Percentiles rank a stretch among this genome's conserved stretches.
phyloP scores from a whole-genome alignment of 2,888 invertebrate species.

The Tipula helvola region DNA sequence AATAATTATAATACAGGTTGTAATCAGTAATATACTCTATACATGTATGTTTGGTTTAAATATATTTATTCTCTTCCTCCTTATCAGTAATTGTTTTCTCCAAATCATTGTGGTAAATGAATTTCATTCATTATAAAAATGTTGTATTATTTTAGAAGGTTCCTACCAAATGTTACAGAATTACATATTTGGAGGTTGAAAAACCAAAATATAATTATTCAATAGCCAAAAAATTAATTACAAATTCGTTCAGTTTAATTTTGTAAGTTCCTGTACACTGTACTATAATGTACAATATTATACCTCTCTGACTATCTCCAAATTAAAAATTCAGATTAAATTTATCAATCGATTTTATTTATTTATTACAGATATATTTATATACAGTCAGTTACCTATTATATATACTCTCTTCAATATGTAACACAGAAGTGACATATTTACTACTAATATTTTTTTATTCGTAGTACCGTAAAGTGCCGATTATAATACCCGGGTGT shows the following conservation, averaged over 20 bases:
- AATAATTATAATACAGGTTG: background rate
- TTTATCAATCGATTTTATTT: conserved; percentile 4
- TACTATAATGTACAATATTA: background rate
- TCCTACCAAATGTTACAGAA: background rate
- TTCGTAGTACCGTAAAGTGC: no score
- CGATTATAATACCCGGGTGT: no score
- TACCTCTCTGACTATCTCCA: background rate
- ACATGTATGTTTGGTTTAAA: background rate
- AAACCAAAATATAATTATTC: no score
- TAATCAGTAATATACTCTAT: background rate
- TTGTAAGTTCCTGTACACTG: background rate
- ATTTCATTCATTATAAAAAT: background rate
- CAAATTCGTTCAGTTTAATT: background rate
- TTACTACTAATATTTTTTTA: background rate
- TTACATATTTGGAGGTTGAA: no score
- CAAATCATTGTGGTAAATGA: background rate
- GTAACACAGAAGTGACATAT: background rate
- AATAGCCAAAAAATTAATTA: background rate
- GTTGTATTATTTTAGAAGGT: background rate
- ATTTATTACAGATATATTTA: background rate
- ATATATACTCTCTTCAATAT: background rate
- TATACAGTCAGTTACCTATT: background rate
- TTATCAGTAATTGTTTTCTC: background rate
- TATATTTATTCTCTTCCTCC: background rate
- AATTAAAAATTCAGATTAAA: background rate